These are phyloP conservation scores for Sebastolobus alascanus DNA, from an alignment of 2,797 vertebrate genomes.

Conservation along the genomic window DNA sequence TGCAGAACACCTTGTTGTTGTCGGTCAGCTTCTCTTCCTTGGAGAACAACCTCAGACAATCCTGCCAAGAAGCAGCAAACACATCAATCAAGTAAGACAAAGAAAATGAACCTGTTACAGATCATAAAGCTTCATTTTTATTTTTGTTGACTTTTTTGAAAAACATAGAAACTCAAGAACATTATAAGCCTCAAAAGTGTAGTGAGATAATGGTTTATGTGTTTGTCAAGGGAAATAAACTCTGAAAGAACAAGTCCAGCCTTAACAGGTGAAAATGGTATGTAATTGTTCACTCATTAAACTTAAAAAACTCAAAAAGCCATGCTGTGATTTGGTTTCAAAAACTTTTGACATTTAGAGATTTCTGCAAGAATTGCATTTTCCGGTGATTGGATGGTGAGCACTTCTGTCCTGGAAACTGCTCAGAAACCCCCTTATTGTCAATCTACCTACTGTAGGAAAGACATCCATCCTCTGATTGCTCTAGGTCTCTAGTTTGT, in stretches of 20 bases:
- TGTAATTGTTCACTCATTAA: neutral
- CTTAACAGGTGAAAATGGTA: neutral
- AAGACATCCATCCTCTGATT: too few relatives aligned
- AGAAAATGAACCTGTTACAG: neutral
- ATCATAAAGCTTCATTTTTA: neutral
- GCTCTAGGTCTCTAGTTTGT: too few relatives aligned
- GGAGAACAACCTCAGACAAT: constrained; percentile 97
- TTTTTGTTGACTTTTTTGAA: too few relatives aligned
- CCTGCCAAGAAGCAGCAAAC: constrained; percentile 78
- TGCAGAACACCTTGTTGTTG: constrained; percentile 96
- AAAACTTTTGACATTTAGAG: too few relatives aligned
- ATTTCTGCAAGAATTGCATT: too few relatives aligned
- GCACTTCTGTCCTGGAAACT: too few relatives aligned
- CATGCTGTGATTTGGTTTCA: too few relatives aligned
- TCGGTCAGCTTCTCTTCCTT: constrained; percentile 98
- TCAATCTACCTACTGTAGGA: too few relatives aligned
- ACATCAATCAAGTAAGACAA: neutral
- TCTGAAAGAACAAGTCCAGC: neutral
- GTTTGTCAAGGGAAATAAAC: neutral
- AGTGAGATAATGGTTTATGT: neutral
- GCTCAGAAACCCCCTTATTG: too few relatives aligned
- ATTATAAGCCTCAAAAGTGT: neutral
- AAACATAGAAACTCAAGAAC: neutral
- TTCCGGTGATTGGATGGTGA: too few relatives aligned
- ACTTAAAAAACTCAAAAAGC: neutral